These are phyloP conservation scores for Tricholauxania praeusta DNA, from an alignment of 2,888 invertebrate genomes.

Conservation along the genomic window DNA sequence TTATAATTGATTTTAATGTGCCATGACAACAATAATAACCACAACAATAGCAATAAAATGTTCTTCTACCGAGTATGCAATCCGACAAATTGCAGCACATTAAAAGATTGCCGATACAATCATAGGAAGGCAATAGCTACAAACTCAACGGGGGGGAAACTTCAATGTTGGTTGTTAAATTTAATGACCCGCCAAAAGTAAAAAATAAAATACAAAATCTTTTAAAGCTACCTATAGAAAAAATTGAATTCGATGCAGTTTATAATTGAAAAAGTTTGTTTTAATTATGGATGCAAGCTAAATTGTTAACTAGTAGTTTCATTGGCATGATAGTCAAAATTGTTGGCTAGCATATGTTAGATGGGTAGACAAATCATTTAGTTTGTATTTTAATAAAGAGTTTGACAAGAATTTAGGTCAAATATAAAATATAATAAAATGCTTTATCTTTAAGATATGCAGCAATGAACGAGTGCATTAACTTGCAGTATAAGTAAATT, in stretches of 20 bases:
- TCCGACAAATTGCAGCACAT: constrained; percentile 7
- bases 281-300: background rate
- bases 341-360: no score
- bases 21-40: constrained; percentile 9
- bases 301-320: no score
- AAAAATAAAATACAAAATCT: no score
- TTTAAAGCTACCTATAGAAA: background rate
- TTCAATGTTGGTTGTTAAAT: background rate
- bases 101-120: constrained; percentile 12
- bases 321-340: no score
- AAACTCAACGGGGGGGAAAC: background rate
- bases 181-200: background rate
- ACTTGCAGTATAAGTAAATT: no score
- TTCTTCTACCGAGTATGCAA: background rate
- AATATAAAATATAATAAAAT: no score
- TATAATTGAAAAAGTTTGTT: background rate
- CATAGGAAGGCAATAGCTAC: background rate
- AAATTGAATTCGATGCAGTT: background rate
- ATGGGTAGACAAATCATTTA: no score
- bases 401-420: no score
- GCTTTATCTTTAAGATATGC: no score
- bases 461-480: no score
- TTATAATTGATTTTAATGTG: constrained; percentile 24
- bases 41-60: background rate
- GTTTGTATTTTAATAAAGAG: no score